These are phyloP conservation scores for Nomada hirtipes DNA, from an alignment of 2,888 invertebrate species.

Conservation along the genomic window DNA sequence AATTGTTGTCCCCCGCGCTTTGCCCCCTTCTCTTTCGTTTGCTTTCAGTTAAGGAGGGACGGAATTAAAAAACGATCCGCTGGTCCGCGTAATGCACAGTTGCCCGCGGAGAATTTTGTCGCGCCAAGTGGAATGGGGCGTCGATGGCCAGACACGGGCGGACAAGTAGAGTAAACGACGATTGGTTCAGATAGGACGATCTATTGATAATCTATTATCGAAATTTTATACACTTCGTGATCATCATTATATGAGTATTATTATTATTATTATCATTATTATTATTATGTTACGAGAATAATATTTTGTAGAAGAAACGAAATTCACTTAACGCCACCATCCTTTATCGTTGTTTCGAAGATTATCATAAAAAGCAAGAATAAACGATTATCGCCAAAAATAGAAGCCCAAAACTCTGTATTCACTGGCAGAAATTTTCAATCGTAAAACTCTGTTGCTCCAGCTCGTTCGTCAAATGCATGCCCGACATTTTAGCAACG, in stretches of 20 bases:
- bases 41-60: background rate
- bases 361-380: no score
- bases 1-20: background rate
- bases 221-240: no score
- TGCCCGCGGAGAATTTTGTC: background rate
- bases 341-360: no score
- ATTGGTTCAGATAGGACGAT: no score
- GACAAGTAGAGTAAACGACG: background rate
- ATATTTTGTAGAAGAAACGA: no score
- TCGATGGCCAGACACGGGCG: conserved; percentile 25
- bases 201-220: background rate
- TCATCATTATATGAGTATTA: no score
- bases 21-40: background rate
- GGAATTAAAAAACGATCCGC: background rate
- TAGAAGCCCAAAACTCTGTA: no score
- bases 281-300: no score
- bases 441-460: conserved; percentile 21
- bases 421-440: background rate
- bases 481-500: conserved; percentile 33
- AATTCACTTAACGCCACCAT: no score
- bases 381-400: no score
- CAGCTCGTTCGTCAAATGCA: background rate
- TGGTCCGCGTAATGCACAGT: background rate
- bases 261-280: no score
- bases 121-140: conserved; percentile 22